phyloP scores from a whole-genome alignment of 2,797 vertebrate genomes.

The Myotis pilosus region DNA sequence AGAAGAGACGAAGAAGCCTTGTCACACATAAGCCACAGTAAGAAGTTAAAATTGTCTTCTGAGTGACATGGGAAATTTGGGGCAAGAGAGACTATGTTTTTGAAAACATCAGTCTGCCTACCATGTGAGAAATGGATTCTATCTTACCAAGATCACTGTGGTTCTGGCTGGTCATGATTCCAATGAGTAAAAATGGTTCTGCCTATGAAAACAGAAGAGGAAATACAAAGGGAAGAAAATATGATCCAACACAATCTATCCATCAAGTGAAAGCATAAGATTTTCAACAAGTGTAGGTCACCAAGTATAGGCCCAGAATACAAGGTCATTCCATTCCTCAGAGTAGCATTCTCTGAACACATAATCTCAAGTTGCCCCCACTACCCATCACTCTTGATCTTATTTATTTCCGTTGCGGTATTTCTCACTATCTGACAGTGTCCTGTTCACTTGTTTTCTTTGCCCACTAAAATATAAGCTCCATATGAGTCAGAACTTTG shows the following conservation, averaged over 20 bases:
- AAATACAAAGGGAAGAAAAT: not conserved
- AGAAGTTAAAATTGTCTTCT: not conserved
- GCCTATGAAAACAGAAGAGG: not conserved
- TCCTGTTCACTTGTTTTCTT: not conserved
- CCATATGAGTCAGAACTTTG: not conserved
- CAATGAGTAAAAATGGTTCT: not conserved
- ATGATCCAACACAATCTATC: not conserved
- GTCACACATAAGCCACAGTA: not conserved
- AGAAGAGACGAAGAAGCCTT: not conserved
- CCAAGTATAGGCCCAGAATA: not conserved
- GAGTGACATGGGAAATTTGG: not conserved
- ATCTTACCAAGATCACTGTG: not conserved
- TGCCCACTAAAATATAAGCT: not conserved
- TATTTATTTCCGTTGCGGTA: not conserved
- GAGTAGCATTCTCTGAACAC: not conserved
- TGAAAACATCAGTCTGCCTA: not conserved
- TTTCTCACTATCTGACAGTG: not conserved
- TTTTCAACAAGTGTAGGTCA: not conserved
- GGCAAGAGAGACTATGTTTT: not conserved
- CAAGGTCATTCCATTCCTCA: not conserved
- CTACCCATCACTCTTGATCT: not conserved
- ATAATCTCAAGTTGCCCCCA: not conserved
- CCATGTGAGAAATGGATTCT: not conserved
- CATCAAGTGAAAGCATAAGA: not conserved
- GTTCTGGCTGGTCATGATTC: not conserved